Evolutionary conservation across 2,113 vertebrate genomes (phyloP).

Genomic region (Herpailurus yagouaroundi): DNA sequence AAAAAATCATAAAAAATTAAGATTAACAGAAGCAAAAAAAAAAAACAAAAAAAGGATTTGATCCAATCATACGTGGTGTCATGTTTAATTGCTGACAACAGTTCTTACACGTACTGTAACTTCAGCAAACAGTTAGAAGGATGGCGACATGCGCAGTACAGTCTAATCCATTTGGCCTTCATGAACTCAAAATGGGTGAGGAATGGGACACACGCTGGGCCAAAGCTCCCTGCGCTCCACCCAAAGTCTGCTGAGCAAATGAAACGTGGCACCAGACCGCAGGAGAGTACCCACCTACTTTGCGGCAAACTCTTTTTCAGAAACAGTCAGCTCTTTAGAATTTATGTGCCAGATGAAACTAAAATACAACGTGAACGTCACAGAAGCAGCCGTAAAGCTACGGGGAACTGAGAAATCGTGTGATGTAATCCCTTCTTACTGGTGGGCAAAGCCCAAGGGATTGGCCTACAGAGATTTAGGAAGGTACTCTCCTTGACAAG

Average conservation of each 20-base stretch:
- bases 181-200: conserved; percentile 32
- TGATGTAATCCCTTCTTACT: background rate
- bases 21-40: conserved; percentile 77
- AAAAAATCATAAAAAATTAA: conserved; percentile 79
- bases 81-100: conserved; percentile 79
- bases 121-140: conserved; percentile 74
- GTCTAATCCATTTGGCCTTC: conserved; percentile 29
- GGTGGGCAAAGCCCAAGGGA: background rate
- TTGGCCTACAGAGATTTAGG: background rate
- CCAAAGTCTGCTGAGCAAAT: conserved; percentile 37
- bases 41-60: conserved; percentile 70
- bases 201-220: background rate
- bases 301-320: background rate
- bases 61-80: conserved; percentile 77
- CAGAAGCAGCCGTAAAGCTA: conserved; percentile 7
- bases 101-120: conserved; percentile 64
- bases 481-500: background rate
- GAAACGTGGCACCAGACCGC: background rate
- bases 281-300: background rate
- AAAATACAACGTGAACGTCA: background rate
- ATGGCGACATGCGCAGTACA: conserved; percentile 27
- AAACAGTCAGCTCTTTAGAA: background rate
- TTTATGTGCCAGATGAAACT: background rate
- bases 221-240: background rate
- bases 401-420: conserved; percentile 1